phyloP scores from a whole-genome alignment of 2,113 vertebrate genomes.

The Collichthys lucidus region DNA sequence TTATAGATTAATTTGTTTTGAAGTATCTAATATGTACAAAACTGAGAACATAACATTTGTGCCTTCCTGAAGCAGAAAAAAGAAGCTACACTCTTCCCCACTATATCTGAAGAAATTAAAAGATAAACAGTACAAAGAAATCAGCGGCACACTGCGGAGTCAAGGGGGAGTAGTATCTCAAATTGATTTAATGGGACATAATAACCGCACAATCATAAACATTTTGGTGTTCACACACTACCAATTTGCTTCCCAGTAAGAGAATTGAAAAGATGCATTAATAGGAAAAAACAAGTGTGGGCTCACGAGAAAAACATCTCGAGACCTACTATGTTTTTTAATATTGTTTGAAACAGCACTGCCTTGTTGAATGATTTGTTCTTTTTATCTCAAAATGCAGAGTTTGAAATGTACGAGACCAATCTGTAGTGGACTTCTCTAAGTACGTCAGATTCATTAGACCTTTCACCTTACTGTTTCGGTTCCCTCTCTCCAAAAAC shows the following conservation, averaged over 20 bases:
- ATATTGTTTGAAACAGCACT: neutral
- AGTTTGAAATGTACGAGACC: too few species aligned
- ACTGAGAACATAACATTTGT: neutral
- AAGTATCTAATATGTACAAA: neutral
- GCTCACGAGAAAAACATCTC: neutral
- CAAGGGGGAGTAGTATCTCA: neutral
- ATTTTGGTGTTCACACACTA: slow-evolving; percentile 10
- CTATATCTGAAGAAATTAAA: slow-evolving; percentile 11
- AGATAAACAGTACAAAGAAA: slow-evolving; percentile 23
- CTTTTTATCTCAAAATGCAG: too few species aligned
- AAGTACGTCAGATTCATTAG: too few species aligned
- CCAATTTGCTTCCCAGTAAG: neutral
- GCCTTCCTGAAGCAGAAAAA: slow-evolving; percentile 1
- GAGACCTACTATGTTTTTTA: neutral
- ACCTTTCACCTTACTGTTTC: too few species aligned
- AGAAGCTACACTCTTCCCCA: neutral
- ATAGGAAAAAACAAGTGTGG: neutral
- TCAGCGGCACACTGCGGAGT: slow-evolving; percentile 29
- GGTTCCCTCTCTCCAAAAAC: too few species aligned
- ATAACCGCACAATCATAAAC: slow-evolving; percentile 16
- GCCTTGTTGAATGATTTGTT: neutral
- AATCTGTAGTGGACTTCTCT: too few species aligned
- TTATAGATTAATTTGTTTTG: neutral
- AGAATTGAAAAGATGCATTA: slow-evolving; percentile 20
- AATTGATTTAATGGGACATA: slow-evolving; percentile 25